Evolutionary conservation across 2,797 vertebrate species (phyloP), one percentile per base, ranked within the genome.

Genomic region (Channallabes apus): DNA sequence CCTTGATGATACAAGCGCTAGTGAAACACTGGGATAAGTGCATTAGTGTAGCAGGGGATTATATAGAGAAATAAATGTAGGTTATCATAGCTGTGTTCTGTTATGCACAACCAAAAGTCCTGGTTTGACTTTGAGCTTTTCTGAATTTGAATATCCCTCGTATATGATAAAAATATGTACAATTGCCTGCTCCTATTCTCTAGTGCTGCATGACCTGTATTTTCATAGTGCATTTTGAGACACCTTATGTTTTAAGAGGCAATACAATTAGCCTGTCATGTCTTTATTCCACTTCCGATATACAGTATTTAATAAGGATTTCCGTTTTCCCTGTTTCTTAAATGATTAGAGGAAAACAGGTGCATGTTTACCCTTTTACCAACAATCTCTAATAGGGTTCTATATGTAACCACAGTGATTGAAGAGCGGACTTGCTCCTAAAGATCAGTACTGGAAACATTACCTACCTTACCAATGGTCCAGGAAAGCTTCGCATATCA

Each of bases 401-500:
- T 73, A 24, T 73, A 72, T 20, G 61, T 29, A 41, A 59, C 22
- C 62, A 54, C 51, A 58, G 0, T 22, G 3, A 61, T 61, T 3
- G 11, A 18, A 38, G 54, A 41, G 58, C 58, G 22, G 20, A 35
- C 11, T 32, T 59, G 18, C 56, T 78, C 4, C 5, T 54, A n/a
- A 65, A 76, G 6, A 11, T 35, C 24, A 29, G 20, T 2, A 77
- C 18, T 84, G 4, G 11, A 59, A 82, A 58, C 4, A 54, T 6
- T 24, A 62, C 54, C 20, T 92, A 98, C 97, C 96, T 97, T 80
- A 93, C 94, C 85, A 99, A 88, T 0, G 97, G 97, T 54, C 97
- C 97, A 0, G 96, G 96, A 89, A 98, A 99, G 62, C 82, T 84
- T 87, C 94, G 94, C 92, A 98, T 94, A 73, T 96, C 95, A 86